Evolutionary conservation across 2,888 invertebrate species (phyloP), one percentile per base, ranked within the genome.

Genomic region (Drosophila vallismaia): DNA sequence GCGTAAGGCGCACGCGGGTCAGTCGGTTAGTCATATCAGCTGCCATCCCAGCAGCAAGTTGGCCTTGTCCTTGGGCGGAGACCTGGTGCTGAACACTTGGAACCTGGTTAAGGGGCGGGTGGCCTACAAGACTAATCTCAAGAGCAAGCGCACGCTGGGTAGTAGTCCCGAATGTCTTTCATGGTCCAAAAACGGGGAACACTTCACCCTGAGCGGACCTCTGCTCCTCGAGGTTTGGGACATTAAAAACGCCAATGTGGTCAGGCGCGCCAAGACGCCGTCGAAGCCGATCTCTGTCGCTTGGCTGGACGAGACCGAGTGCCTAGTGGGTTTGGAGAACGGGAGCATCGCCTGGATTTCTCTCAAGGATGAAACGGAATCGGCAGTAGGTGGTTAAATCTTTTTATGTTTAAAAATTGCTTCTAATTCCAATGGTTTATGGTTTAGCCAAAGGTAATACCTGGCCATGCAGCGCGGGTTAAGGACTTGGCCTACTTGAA

Each of bases 11-110:
- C 98, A 99, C 92, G 95, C 95, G 92, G 97, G 95, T 56, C 93
- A 93, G 74, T 93, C 95, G 4, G 94, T 98, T 0, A 94, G 94
- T 63, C 94, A 94, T 74, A 92, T 98, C 56, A 94, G 96, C 52
- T 93, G 98, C 50, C 98, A 99, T 93, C 96, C 97, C 1, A 95
- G 95, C 81, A 97, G 97, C 10, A 98, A 97, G 92, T 88, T 98
- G 75, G 97, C 97, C 0, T 92, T 99, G 7, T 96, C 97, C 9
- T 93, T 98, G 40, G 97, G 98, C 12, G 94, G 94, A 51, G 98
- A 99, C 91, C 94, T 94, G 78, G 95, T 96, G 4, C 91, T 99
- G 48, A 93, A 95, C 84, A 98, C 98, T 3, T 99, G 99, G 99
- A 98, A 99, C 92, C 93, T 99, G 71, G 93, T 98, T 0, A 98